Conservation (phyloP, 2,888 invertebrate species). For the Elaeidobius kamerunicus region DNA sequence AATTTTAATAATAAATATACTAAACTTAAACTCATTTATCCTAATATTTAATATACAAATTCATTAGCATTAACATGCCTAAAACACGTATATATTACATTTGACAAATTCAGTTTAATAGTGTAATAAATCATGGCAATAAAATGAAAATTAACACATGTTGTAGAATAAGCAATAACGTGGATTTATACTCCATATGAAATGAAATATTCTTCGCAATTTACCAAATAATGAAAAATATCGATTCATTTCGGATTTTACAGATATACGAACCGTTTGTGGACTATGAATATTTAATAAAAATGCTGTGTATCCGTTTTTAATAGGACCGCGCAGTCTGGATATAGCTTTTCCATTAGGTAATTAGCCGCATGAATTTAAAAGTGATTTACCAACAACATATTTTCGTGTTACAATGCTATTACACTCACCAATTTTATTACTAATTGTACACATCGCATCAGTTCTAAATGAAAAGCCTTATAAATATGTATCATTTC, state of each 20-base stretch:
- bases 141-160: conserved; percentile 26
- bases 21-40: neutral
- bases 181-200: conserved; percentile 43
- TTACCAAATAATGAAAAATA: conserved; percentile 38
- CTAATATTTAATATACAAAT: conserved; percentile 3
- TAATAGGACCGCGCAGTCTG: conserved; percentile 26
- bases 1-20: neutral
- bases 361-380: conserved; percentile 41
- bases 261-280: conserved; percentile 30
- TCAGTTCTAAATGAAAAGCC: conserved; percentile 30
- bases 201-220: conserved; percentile 40
- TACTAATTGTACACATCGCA: conserved; percentile 30
- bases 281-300: conserved; percentile 43
- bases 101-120: conserved; percentile 22
- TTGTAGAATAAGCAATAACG: conserved; percentile 25
- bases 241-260: conserved; percentile 34
- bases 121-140: conserved; percentile 21
- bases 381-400: conserved; percentile 39
- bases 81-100: conserved; percentile 8
- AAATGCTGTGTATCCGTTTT: conserved; percentile 33
- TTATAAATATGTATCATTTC: conserved; percentile 31
- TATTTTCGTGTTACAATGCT: conserved; percentile 31
- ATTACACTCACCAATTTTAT: conserved; percentile 30
- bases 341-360: conserved; percentile 42
- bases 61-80: conserved; percentile 15